Evolutionary conservation across 2,888 invertebrate species (phyloP).

Genomic region (Philonicus albiceps): DNA sequence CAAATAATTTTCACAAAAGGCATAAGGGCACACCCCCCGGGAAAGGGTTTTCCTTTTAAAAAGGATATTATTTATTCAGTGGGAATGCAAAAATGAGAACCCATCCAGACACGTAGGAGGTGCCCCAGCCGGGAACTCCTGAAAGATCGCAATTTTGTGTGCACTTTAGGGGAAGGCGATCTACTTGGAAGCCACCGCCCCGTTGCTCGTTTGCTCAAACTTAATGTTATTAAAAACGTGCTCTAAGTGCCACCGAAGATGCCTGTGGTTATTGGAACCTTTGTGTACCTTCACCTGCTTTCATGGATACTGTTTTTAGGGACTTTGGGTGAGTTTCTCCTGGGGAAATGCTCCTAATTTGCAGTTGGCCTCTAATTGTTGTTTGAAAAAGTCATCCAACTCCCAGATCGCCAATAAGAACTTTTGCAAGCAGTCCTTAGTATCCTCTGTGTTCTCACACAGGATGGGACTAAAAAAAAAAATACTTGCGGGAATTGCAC

Average conservation of each 20-base stretch:
- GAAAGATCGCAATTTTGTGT: neutral
- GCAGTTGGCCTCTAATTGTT: neutral
- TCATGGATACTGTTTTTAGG: neutral
- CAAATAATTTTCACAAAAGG: constrained; percentile 25
- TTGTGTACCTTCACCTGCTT: neutral
- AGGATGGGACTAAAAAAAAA: neutral
- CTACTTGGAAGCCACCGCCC: neutral
- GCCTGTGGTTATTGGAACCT: neutral
- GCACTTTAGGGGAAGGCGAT: neutral
- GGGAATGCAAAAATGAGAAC: neutral
- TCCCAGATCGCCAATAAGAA: neutral
- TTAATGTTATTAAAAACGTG: constrained; percentile 31
- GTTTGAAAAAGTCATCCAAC: neutral
- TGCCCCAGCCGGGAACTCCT: neutral
- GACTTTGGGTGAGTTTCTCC: neutral
- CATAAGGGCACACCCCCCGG: neutral
- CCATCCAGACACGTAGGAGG: neutral
- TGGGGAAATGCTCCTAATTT: neutral
- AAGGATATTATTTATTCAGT: constrained; percentile 13
- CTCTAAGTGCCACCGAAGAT: neutral
- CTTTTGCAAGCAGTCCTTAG: neutral
- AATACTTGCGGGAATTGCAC: neutral
- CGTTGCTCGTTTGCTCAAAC: neutral
- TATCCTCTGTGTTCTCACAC: neutral
- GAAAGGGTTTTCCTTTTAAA: neutral